Conservation (phyloP, 2,888 invertebrate genomes). For the Lasioglossum leucozonium region DNA sequence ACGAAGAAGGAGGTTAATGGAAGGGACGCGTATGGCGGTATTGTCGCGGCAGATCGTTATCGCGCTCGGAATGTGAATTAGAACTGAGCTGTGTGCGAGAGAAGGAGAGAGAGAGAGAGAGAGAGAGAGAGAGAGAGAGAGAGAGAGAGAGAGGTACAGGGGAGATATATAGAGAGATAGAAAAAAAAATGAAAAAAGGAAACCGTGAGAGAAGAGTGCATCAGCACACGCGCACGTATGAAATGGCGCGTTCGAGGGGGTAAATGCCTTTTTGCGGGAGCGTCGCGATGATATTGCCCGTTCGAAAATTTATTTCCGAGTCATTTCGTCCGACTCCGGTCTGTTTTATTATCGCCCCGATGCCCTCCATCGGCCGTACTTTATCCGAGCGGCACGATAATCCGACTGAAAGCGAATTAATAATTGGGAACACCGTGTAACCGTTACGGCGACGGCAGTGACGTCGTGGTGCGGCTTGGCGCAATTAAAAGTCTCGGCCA, state of each 20-base stretch:
- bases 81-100: not conserved
- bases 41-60: slow-evolving; percentile 58
- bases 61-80: slow-evolving; percentile 36
- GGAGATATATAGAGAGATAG: not conserved
- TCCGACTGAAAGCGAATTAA: slow-evolving; percentile 30
- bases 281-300: slow-evolving; percentile 43
- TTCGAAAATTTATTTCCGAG: slow-evolving; percentile 58
- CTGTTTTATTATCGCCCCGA: slow-evolving; percentile 35
- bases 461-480: too few species aligned
- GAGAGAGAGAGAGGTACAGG: not conserved
- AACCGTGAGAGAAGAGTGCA: slow-evolving; percentile 43
- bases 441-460: not conserved
- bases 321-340: slow-evolving; percentile 25
- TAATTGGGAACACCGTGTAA: slow-evolving; percentile 5
- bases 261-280: slow-evolving; percentile 37
- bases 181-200: not conserved
- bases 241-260: slow-evolving; percentile 51
- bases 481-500: slow-evolving; percentile 37
- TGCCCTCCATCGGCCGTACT: slow-evolving; percentile 7
- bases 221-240: slow-evolving; percentile 45
- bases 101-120: not conserved
- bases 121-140: not conserved
- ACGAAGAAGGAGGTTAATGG: not conserved
- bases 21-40: slow-evolving; percentile 26
- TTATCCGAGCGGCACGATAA: not conserved